These are phyloP conservation scores for Endotricha flammealis DNA, from an alignment of 2,888 invertebrate genomes.

Conservation along the genomic window DNA sequence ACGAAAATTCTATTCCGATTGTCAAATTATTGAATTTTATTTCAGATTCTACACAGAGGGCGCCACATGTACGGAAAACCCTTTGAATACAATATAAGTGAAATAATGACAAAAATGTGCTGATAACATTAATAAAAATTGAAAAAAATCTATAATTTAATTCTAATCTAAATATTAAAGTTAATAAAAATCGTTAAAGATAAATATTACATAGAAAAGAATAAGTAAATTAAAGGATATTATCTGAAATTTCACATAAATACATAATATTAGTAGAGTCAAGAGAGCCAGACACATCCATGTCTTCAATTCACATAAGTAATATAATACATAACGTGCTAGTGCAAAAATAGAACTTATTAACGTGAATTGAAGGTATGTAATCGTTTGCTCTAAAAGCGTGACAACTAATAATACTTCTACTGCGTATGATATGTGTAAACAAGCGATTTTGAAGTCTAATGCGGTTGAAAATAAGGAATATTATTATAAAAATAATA, in stretches of 20 bases:
- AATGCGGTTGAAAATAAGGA: conserved; percentile 29
- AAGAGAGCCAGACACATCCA: conserved; percentile 75
- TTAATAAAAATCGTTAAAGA: too few species aligned
- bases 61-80: too few species aligned
- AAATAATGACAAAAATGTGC: too few species aligned
- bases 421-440: conserved; percentile 25
- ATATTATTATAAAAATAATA: too few species aligned
- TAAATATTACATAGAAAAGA: too few species aligned
- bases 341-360: conserved; percentile 40
- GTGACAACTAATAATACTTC: conserved; percentile 55
- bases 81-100: too few species aligned
- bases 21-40: too few species aligned
- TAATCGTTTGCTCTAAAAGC: conserved; percentile 70
- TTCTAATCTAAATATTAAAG: too few species aligned
- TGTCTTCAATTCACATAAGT: conserved; percentile 69
- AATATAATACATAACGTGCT: conserved; percentile 31
- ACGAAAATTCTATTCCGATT: too few species aligned
- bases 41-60: too few species aligned
- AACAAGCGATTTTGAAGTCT: conserved; percentile 38
- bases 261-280: conserved; percentile 11
- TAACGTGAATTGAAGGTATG: conserved; percentile 74
- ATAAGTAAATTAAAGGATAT: conserved; percentile 3
- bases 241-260: conserved; percentile 8
- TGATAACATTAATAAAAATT: too few species aligned
- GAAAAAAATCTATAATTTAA: too few species aligned